These are phyloP conservation scores for Polylopha cassiicola DNA, from an alignment of 2,888 invertebrate species.

Conservation along the genomic window DNA sequence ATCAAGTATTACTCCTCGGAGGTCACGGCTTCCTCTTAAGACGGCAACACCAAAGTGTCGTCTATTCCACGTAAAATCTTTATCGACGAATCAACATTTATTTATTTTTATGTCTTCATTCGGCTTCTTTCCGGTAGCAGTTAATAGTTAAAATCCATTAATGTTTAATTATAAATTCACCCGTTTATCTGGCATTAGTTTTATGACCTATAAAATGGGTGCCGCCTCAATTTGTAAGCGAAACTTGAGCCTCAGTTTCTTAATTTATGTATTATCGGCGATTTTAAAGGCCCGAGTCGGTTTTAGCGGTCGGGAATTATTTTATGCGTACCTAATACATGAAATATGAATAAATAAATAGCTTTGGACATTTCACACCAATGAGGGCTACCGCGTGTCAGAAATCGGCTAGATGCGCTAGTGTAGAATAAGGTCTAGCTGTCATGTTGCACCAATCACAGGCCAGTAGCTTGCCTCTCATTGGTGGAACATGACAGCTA, in stretches of 20 bases:
- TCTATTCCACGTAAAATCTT: conserved; percentile 62
- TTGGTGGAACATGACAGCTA: too few species aligned
- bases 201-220: conserved; percentile 64
- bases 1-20: conserved; percentile 3
- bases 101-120: conserved; percentile 76
- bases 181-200: conserved; percentile 68
- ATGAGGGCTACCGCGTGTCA: too few species aligned
- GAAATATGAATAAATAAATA: too few species aligned
- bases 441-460: too few species aligned
- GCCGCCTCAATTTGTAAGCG: conserved; percentile 68
- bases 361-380: too few species aligned
- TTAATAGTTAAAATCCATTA: conserved; percentile 73
- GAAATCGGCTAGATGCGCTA: too few species aligned
- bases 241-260: conserved; percentile 44
- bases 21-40: conserved; percentile 44
- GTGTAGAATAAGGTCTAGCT: too few species aligned
- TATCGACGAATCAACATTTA: conserved; percentile 66
- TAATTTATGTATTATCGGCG: conserved; percentile 53
- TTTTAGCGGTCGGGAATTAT: too few species aligned
- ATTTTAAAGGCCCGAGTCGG: too few species aligned
- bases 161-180: conserved; percentile 72
- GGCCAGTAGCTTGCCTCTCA: too few species aligned
- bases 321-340: too few species aligned
- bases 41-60: conserved; percentile 38
- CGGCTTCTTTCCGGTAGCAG: conserved; percentile 72